Base-by-base conservation (phyloP, 2,888 invertebrate genomes). In the Apomyelois bistriatella region DNA sequence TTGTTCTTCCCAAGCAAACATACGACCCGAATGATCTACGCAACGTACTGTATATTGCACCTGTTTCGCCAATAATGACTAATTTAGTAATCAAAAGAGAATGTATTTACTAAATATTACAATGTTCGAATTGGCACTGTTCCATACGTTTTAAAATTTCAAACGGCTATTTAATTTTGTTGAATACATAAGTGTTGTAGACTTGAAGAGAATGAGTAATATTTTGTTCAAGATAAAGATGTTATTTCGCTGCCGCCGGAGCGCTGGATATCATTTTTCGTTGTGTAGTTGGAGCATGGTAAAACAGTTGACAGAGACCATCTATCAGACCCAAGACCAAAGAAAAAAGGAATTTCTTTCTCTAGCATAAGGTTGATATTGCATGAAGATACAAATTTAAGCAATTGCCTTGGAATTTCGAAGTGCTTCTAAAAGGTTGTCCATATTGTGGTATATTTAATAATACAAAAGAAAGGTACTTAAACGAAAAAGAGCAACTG, bases 181-280 rank as follows among this genome's bases (percentile, higher is more conserved):
- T 58, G 58, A 65, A 64, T 62, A 57, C 57, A 62, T 59, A 58
- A 65, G 59, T 64, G 62, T 67, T 71, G 62, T 63, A 65, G 66
- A 64, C 65, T 60, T 59, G 64, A 55, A 58, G 58, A 68, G 61
- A 7, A 74, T 78, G 74, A 75, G 70, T 72, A 76, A 77, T 74
- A 73, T 67, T 70, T 71, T 62, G 63, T 66, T 61, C 65, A 64
- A 69, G 69, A 81, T 82, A 78, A 80, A 79, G 76, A 76, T 72
- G 62, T 75, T 75, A 69, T 72, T 71, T 63, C 61, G 57, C 59
- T 61, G 60, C 58, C 54, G 60, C 58, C 54, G 57, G 63, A 68
- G 66, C 60, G 62, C 66, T 53, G 63, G 61, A 68, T 73, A 78
- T 76, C 66, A 79, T 81, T 82, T 82, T 82, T 80, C 76, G 70